Base-by-base conservation (phyloP, 23 tunicate genomes). In the Aplidium turbinatum region DNA sequence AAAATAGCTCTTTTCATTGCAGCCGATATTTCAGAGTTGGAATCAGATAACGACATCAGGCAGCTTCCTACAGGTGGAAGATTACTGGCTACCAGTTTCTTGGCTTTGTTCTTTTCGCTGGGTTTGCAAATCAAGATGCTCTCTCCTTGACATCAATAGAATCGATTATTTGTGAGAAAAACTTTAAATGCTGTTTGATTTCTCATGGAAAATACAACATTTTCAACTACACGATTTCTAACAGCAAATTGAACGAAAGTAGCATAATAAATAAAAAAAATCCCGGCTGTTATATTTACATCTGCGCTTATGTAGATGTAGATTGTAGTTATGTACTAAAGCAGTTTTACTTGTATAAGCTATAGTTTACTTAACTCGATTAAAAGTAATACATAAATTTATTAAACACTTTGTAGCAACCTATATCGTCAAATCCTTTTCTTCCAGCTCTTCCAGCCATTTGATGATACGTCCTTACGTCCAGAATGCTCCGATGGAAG, bases 401-500 rank as follows among this genome's bases (percentile, higher is more conserved):
- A 73, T 73, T n/a, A n/a, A 6, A 73, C 18, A 61, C 27, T 24
- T 72, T 52, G 30, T 31, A 13, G 16, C 13, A 29, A 85, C 98
- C 98, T 68, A 31, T n/a, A 4, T 80, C 81, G 65, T 89, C 95
- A 5, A 70, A 70, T 38, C 99, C 99, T 61, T 95, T 95, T 57
- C 99, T 80, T 55, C 99, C 99, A 9, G 99, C 99, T 58, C 99
- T 40, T 18, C 99, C 99, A 6, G 92, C 69, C 99, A 95, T 95
- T 65, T 95, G 99, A 21, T 82, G 84, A 58, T 83, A 95, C 11
- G 73, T 68, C 18, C 86, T 52, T 19, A 82, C 80, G 58, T 77
- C 82, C 2, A 86, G 63, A 27, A 65, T 13, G 21, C 78, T 70
- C 63, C 84, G 66, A 33, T 85, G 71, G 64, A 95, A 95, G n/a